These are phyloP conservation scores for Sciaenops ocellatus DNA, from an alignment of 2,797 vertebrate species.

Conservation along the genomic window DNA sequence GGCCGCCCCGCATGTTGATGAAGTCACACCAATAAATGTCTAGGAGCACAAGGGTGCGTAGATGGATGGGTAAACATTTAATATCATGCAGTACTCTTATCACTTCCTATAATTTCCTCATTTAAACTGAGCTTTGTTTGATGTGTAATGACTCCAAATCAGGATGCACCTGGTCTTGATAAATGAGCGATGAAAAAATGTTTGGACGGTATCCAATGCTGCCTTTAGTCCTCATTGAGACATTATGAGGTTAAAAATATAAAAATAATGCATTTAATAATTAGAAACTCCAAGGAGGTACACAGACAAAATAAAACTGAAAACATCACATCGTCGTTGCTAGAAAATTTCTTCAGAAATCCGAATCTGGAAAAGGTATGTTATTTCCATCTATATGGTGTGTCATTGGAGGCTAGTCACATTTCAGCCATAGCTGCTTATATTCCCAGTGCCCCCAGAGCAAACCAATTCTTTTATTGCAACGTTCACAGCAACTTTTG, in stretches of 20 bases:
- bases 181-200: neutral
- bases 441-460: constrained; percentile 37
- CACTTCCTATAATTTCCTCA: constrained; percentile 29
- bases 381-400: constrained; percentile 52
- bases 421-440: constrained; percentile 46
- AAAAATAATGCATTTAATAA: neutral
- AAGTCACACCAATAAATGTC: neutral
- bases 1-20: neutral
- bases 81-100: constrained; percentile 7
- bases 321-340: constrained; percentile 48
- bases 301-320: constrained; percentile 29
- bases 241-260: neutral
- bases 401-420: constrained; percentile 49
- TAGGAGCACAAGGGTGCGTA: constrained; percentile 13
- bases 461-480: constrained; percentile 61
- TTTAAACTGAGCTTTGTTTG: constrained; percentile 8
- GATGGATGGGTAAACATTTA: constrained; percentile 16
- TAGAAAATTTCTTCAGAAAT: constrained; percentile 65
- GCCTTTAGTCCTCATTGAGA: neutral
- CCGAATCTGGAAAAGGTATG: constrained; percentile 50
- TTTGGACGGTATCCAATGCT: neutral
- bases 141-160: constrained; percentile 4
- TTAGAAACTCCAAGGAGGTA: no score
- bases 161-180: constrained; percentile 1
- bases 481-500: constrained; percentile 58